phyloP scores from a whole-genome alignment of 2,797 vertebrate genomes.

The Artibeus lituratus region DNA sequence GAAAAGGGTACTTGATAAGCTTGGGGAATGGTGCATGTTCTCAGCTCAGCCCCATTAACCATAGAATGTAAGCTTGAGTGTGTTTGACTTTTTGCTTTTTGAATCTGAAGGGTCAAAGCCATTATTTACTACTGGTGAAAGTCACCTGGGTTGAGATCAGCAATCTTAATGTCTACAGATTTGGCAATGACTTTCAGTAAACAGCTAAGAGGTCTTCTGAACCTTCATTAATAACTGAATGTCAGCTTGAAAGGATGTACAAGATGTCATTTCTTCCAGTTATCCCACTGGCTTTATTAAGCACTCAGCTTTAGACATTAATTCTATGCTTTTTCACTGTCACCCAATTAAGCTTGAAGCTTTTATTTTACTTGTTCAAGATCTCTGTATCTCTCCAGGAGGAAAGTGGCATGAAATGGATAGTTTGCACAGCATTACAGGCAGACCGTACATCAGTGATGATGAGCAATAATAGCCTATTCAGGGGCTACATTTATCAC shows the following conservation, averaged over 20 bases:
- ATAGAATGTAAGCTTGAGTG: neutral
- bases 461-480: neutral
- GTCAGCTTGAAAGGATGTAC: slow-evolving; percentile 10
- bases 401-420: neutral
- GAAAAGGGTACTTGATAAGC: neutral
- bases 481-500: neutral
- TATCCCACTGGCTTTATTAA: neutral
- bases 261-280: slow-evolving; percentile 1
- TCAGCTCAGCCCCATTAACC: neutral
- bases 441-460: slow-evolving; percentile 29
- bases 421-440: neutral
- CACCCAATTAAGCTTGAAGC: slow-evolving; percentile 20
- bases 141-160: neutral
- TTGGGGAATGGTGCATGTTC: neutral
- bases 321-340: neutral
- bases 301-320: neutral
- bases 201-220: slow-evolving; percentile 19
- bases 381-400: neutral
- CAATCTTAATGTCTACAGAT: neutral
- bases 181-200: neutral
- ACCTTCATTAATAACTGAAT: slow-evolving; percentile 38
- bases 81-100: neutral
- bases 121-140: slow-evolving; percentile 17
- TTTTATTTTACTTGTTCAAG: slow-evolving; percentile 35
- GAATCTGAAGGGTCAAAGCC: neutral